phyloP scores from a whole-genome alignment of 2,888 invertebrate species.

The Meandrusa payeni region DNA sequence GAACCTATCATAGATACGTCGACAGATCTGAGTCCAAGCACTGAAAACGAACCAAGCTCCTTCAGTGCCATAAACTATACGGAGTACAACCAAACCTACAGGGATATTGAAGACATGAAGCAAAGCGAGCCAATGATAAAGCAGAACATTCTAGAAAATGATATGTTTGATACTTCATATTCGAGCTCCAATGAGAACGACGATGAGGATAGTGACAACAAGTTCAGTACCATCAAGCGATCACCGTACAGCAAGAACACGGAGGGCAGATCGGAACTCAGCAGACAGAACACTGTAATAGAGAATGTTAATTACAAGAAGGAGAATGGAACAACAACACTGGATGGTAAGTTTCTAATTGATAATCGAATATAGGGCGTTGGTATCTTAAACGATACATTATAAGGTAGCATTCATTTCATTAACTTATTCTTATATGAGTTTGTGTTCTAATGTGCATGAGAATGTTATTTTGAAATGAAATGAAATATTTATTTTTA shows the following conservation, averaged over 20 bases:
- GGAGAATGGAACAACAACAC: constrained; percentile 67
- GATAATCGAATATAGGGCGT: no score
- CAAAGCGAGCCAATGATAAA: constrained; percentile 75
- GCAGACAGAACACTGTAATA: constrained; percentile 73
- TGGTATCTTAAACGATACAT: no score
- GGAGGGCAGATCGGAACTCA: constrained; percentile 52
- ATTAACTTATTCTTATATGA: no score
- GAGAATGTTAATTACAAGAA: constrained; percentile 73
- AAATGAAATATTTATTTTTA: no score
- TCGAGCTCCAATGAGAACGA: constrained; percentile 79
- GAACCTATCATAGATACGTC: constrained; percentile 70
- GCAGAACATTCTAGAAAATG: constrained; percentile 75
- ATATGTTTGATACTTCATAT: constrained; percentile 74
- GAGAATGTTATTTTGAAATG: no score
- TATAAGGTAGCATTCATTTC: no score
- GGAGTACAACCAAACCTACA: constrained; percentile 49
- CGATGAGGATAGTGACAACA: constrained; percentile 84
- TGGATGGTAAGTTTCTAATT: constrained; percentile 57
- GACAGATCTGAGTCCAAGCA: constrained; percentile 64
- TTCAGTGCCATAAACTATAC: constrained; percentile 63
- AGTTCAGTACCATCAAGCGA: constrained; percentile 86
- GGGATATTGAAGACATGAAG: constrained; percentile 51
- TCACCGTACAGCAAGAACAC: constrained; percentile 82
- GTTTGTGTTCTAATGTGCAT: no score
- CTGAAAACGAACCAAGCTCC: constrained; percentile 57